Evolutionary conservation across 2,888 invertebrate genomes (phyloP).

Genomic region (Netelia fuscicornis): DNA sequence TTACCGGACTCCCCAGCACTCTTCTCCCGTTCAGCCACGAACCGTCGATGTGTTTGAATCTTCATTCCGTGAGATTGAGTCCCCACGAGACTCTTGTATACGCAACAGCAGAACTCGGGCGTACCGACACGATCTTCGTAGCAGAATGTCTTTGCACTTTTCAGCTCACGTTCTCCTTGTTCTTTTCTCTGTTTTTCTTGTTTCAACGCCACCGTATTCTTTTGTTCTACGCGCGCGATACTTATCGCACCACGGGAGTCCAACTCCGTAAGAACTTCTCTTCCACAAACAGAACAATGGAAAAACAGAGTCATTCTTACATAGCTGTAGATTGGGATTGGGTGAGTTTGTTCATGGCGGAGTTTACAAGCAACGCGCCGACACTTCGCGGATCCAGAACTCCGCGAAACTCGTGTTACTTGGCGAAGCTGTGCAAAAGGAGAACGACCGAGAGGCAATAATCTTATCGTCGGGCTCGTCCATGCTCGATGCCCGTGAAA

Average conservation of each 20-base stretch:
- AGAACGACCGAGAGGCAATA: conserved; percentile 33
- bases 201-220: conserved; percentile 19
- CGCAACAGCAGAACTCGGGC: neutral
- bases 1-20: conserved; percentile 37
- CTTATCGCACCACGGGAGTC: conserved; percentile 53
- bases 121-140: conserved; percentile 24
- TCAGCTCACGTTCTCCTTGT: neutral
- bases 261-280: conserved; percentile 41
- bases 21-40: conserved; percentile 28
- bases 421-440: neutral
- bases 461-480: conserved; percentile 29
- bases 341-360: neutral
- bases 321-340: conserved; percentile 25
- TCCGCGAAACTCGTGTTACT: neutral
- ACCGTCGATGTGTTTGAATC: conserved; percentile 46
- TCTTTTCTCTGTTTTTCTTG: conserved; percentile 7
- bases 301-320: conserved; percentile 52
- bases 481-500: conserved; percentile 14
- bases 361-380: neutral
- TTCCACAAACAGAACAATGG: conserved; percentile 43
- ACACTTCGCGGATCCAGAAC: neutral
- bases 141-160: neutral
- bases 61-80: conserved; percentile 41
- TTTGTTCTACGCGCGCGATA: conserved; percentile 49
- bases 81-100: neutral